These are phyloP conservation scores for Enteromius mattozi DNA, from an alignment of 2,797 vertebrate species.

Conservation along the genomic window DNA sequence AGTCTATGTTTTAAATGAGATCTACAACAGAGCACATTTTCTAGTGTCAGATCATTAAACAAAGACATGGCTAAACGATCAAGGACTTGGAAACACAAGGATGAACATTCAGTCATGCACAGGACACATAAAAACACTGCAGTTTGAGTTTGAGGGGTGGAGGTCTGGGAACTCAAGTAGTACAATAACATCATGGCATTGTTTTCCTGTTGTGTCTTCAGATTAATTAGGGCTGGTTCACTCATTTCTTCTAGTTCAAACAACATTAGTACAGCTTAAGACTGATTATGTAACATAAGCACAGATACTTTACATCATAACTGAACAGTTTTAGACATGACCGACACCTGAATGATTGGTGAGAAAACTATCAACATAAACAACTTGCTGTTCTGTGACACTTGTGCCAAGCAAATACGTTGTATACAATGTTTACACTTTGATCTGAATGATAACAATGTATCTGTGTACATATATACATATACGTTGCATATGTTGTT, in stretches of 20 bases:
- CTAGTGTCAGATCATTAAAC: slow-evolving; percentile 17
- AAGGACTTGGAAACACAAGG: neutral
- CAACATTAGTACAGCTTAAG: neutral
- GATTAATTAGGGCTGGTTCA: slow-evolving; percentile 10
- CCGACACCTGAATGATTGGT: neutral
- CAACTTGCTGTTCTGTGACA: too few relatives aligned
- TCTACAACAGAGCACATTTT: slow-evolving; percentile 36
- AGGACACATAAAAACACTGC: neutral
- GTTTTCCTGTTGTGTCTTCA: slow-evolving; percentile 43
- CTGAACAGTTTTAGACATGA: neutral
- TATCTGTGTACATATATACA: too few relatives aligned
- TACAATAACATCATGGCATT: neutral
- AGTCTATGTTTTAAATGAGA: slow-evolving; percentile 41
- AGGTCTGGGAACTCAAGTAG: neutral
- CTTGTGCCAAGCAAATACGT: too few relatives aligned
- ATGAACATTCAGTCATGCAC: neutral
- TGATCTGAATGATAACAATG: too few relatives aligned
- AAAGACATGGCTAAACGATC: neutral
- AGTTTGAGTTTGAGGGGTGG: slow-evolving; percentile 19
- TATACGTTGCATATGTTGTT: too few relatives aligned
- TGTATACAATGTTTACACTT: too few relatives aligned
- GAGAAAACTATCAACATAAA: neutral
- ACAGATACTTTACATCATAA: neutral
- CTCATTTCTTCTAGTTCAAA: slow-evolving; percentile 13
- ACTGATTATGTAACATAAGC: neutral